phyloP scores from a whole-genome alignment of 64 coral and sea anemone species.

The Montipora cactus region DNA sequence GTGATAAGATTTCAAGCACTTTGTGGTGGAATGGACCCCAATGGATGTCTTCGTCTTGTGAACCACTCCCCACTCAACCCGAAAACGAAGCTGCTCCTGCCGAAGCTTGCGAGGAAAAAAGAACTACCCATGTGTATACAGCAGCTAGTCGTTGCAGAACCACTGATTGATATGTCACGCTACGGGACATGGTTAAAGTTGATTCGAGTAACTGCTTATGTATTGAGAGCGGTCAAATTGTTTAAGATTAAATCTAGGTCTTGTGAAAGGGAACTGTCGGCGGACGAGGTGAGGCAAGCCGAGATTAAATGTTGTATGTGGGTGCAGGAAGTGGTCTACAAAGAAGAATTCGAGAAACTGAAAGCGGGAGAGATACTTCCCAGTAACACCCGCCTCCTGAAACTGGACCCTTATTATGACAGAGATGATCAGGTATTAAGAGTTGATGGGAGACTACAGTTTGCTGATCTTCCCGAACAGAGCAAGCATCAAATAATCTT shows the following conservation, averaged over 20 bases:
- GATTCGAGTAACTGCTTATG: conserved; percentile 8
- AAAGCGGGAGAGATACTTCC: conserved; percentile 12
- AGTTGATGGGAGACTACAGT: conserved; percentile 51
- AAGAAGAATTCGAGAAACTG: conserved; percentile 26
- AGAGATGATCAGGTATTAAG: background rate
- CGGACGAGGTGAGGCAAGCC: conserved; percentile 18
- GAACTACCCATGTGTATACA: conserved; percentile 9
- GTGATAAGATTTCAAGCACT: background rate
- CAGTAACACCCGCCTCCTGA: conserved; percentile 17
- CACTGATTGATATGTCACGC: conserved; percentile 12
- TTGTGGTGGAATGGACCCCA: conserved; percentile 32
- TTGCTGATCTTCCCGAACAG: conserved; percentile 29
- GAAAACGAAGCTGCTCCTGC: background rate
- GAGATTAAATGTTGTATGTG: conserved; percentile 6
- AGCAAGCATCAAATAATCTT: conserved; percentile 40
- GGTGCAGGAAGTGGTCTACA: conserved; percentile 40
- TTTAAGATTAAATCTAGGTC: conserved; percentile 16
- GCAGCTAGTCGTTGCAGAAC: background rate
- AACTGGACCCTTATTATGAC: conserved; percentile 6
- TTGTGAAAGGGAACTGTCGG: conserved; percentile 12
- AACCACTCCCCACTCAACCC: background rate
- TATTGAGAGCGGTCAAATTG: background rate
- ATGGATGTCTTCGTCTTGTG: background rate
- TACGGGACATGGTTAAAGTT: conserved; percentile 8
- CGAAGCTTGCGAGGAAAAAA: background rate